phyloP scores from a whole-genome alignment of 2,888 invertebrate genomes.

The Argynnis bischoffii region DNA sequence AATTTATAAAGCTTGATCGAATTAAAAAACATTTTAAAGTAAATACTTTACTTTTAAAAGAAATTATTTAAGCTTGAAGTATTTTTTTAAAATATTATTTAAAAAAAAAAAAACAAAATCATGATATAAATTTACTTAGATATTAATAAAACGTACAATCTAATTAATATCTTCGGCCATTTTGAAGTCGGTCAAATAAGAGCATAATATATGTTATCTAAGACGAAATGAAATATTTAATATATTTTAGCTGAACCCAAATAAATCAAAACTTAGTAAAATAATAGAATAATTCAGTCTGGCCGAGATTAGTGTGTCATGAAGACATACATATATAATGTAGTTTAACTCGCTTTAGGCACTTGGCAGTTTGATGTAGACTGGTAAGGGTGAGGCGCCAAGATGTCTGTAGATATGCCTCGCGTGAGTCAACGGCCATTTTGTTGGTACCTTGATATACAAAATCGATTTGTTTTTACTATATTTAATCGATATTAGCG shows the following conservation, averaged over 20 bases:
- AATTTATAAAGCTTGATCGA: too few relatives aligned
- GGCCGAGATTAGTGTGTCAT: slow-evolving; percentile 1
- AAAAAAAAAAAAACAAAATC: too few relatives aligned
- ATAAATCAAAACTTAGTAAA: background rate
- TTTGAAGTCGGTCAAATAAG: too few relatives aligned
- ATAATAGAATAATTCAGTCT: background rate
- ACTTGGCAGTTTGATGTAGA: slow-evolving; percentile 7
- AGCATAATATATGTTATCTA: too few relatives aligned
- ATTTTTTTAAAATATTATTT: too few relatives aligned
- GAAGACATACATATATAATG: slow-evolving; percentile 2
- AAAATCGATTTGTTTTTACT: slow-evolving; percentile 23
- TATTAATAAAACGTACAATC: too few relatives aligned
- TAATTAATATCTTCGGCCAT: too few relatives aligned
- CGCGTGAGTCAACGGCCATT: slow-evolving; percentile 41
- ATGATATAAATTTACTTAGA: too few relatives aligned
- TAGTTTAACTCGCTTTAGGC: slow-evolving; percentile 11
- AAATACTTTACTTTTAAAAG: too few relatives aligned
- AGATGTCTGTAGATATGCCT: slow-evolving; percentile 47
- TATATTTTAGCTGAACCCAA: background rate
- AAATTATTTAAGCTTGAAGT: too few relatives aligned
- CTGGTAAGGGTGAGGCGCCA: slow-evolving; percentile 37
- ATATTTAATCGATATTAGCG: slow-evolving; percentile 18
- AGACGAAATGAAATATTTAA: too few relatives aligned
- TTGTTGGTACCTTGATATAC: slow-evolving; percentile 21
- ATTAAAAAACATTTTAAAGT: too few relatives aligned